These are phyloP conservation scores for Lacerta viridis DNA, from an alignment of 2,797 vertebrate genomes.

Conservation along the genomic window DNA sequence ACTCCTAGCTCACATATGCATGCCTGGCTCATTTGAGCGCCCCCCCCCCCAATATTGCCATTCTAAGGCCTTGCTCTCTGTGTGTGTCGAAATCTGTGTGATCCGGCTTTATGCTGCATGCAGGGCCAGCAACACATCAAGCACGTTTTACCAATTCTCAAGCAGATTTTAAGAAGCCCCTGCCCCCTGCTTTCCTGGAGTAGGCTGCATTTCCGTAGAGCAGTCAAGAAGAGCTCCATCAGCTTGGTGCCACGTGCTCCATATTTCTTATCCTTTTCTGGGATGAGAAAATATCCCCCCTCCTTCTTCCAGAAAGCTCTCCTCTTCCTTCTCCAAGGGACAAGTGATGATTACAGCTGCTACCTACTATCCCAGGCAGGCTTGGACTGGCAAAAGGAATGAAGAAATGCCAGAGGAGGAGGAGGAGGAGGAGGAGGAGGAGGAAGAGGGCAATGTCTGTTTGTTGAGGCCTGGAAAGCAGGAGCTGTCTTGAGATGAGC, in stretches of 20 bases:
- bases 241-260: too few species aligned
- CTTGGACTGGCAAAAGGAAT: not conserved
- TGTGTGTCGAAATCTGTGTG: not conserved
- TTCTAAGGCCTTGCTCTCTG: not conserved
- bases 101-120: not conserved
- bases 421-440: too few species aligned
- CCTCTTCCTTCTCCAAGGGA: too few species aligned
- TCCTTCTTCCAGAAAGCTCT: not conserved
- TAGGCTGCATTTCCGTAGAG: not conserved
- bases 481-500: not conserved
- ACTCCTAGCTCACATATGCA: not conserved
- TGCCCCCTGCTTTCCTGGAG: not conserved
- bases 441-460: not conserved
- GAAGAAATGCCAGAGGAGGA: not conserved
- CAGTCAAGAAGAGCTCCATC: not conserved
- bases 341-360: not conserved
- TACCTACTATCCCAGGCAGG: not conserved
- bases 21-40: not conserved
- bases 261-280: not conserved
- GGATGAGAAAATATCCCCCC: not conserved
- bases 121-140: not conserved
- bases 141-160: not conserved
- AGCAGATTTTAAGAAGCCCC: not conserved
- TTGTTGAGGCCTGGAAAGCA: not conserved
- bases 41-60: not conserved